Evolutionary conservation across 1,140 invertebrate species (phyloP), one percentile per base, ranked within the genome.

Genomic region (Apocrypta bakeri): DNA sequence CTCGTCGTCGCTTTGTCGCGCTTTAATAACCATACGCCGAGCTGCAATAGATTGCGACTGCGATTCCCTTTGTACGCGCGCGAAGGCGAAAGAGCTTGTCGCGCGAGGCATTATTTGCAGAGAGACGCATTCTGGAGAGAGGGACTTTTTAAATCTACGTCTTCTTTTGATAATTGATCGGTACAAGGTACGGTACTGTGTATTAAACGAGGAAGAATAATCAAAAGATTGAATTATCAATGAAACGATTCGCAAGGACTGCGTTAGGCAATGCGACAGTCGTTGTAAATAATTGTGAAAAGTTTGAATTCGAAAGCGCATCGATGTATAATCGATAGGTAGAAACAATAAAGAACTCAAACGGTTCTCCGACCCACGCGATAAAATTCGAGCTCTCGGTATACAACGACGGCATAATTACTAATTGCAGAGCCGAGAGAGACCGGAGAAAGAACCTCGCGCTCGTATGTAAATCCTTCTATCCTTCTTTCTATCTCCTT

Each of bases 11-110:
- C 68, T 79, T 71, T 79, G 42, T 79, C 68, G 48, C 78, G 21
- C 31, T 81, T 81, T 81, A 81, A 81, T 81, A 81, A 81, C 69
- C 27, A 69, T 69, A 25, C 17, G 21, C 29, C 27, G n/a, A 25
- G 77, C 66, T 33, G 77, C 40, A 42, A 48, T 79, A 79, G 76
- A 69, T 79, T 48, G 66, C 17, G 68, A 56, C 27, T 71, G 77
- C 42, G 66, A 79, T 79, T 79, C 77, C 77, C 71, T 79, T 79
- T 79, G 68, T 61, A 24, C 1, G 9, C 27, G 63, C 63, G 63
- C 27, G 68, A 79, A 66, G 29, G 42, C 68, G 76, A 78, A 78
- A 79, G 40, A 79, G 77, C 66, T 71, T 61, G 66, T 79, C 77
- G 77, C 77, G 77, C 66, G 40, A 3, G 4, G 63, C 63, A 9